Evolutionary conservation across 2,797 vertebrate species (phyloP).

Genomic region (Hirundo rustica): DNA sequence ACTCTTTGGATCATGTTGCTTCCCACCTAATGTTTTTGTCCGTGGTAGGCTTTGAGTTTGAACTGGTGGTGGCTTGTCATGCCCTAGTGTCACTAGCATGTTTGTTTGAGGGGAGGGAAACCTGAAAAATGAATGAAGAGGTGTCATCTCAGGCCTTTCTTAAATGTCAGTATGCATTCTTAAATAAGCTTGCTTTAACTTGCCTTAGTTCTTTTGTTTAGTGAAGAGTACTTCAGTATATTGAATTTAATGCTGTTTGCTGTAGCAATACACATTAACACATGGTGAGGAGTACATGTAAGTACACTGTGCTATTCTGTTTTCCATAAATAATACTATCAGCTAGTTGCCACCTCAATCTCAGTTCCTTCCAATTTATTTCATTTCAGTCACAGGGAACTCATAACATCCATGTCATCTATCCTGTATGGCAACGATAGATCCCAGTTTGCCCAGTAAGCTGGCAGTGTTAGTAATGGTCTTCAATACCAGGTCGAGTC

Average conservation of each 20-base stretch:
- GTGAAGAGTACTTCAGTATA: not conserved
- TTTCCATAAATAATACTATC: not conserved
- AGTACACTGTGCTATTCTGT: not conserved
- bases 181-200: slow-evolving; percentile 2
- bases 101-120: not conserved
- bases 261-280: not conserved
- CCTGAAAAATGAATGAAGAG: not conserved
- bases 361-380: not conserved
- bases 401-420: not conserved
- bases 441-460: not conserved
- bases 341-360: not conserved
- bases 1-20: not conserved
- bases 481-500: not conserved
- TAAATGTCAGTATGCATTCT: not conserved
- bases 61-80: not conserved
- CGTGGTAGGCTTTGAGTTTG: not conserved
- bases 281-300: not conserved
- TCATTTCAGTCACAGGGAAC: not conserved
- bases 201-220: not conserved
- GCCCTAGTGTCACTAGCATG: not conserved
- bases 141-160: not conserved
- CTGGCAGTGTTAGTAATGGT: not conserved
- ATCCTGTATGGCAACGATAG: not conserved
- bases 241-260: slow-evolving; percentile 8
- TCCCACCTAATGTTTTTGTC: not conserved